phyloP scores from a whole-genome alignment of 2,113 vertebrate genomes.

The Rana temporaria region DNA sequence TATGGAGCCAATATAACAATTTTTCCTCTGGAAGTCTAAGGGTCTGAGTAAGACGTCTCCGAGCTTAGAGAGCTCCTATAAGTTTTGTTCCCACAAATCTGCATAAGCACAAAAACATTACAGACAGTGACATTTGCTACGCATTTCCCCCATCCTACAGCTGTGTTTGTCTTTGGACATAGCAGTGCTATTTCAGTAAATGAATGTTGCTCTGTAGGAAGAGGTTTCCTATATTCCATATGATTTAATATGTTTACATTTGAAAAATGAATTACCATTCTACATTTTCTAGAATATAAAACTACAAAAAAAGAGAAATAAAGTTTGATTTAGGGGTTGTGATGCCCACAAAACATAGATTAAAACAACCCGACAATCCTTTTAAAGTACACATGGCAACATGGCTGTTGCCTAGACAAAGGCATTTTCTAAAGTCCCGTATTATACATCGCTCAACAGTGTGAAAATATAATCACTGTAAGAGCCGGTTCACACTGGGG shows the following conservation, averaged over 20 bases:
- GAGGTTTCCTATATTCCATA: neutral
- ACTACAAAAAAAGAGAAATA: too few species aligned
- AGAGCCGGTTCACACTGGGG: too few species aligned
- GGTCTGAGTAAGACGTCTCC: neutral
- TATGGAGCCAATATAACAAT: too few species aligned
- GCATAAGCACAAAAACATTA: conserved; percentile 12
- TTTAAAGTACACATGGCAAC: too few species aligned
- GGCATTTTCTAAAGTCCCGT: too few species aligned
- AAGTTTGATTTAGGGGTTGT: too few species aligned
- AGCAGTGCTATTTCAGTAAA: conserved; percentile 22
- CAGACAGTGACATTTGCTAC: neutral
- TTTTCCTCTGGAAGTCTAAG: too few species aligned
- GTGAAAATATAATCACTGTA: too few species aligned
- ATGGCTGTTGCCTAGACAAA: too few species aligned
- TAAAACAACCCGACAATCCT: too few species aligned
- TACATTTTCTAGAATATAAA: neutral
- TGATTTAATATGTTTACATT: conserved; percentile 5
- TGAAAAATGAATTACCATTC: neutral
- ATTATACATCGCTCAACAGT: too few species aligned
- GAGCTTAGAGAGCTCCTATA: neutral
- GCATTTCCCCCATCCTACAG: neutral
- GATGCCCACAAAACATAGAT: too few species aligned
- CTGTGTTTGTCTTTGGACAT: conserved; percentile 18
- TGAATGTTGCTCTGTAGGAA: neutral
- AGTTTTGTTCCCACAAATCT: conserved; percentile 10